Base-by-base conservation (phyloP, 2,113 vertebrate genomes). In the Mungos mungo region DNA sequence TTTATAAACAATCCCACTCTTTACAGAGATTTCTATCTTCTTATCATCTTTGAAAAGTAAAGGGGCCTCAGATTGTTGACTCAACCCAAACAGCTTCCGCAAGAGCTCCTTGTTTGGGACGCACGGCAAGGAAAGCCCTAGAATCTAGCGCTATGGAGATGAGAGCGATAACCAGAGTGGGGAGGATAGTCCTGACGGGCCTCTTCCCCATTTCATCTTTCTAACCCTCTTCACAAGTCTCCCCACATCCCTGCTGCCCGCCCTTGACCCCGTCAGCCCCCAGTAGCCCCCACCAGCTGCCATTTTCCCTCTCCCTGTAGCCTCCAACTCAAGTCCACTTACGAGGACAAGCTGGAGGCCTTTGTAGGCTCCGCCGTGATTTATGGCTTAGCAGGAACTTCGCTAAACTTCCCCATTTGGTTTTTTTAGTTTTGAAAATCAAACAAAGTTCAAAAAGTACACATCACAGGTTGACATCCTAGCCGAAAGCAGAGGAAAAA, bases 391-490 rank as follows among this genome's bases (percentile, higher is more conserved):
- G 63, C 41, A 90, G 84, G 45, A 84, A 96, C 79, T 88, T 96
- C 69, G 52, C 95, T 72, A 72, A 97, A 96, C 97, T 97, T 98
- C 97, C 95, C 97, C 76, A 84, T 92, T 94, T 95, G 90, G 72
- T 89, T 92, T 95, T 98, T 88, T 88, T 68, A 77, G 50, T 95
- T 93, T 63, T 87, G 86, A 94, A 95, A 96, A 94, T 95, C 93
- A 98, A 98, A 97, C 97, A 92, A 13, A 97, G 97, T 98, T 97
- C 93, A 92, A 54, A 97, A 98, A 97, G 84, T 97, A 97, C 96
- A 98, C 97, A 97, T 97, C 94, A n/a, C 95, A 95, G 95, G 97
- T 95, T 96, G 95, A 96, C 94, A 92, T 90, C 19, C 83, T 95
- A 95, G 85, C 72, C 93, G 90, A 47, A 95, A 97, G 95, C 96